These are phyloP conservation scores for Xenopus petersii DNA, from an alignment of 2,797 vertebrate species.

Conservation along the genomic window DNA sequence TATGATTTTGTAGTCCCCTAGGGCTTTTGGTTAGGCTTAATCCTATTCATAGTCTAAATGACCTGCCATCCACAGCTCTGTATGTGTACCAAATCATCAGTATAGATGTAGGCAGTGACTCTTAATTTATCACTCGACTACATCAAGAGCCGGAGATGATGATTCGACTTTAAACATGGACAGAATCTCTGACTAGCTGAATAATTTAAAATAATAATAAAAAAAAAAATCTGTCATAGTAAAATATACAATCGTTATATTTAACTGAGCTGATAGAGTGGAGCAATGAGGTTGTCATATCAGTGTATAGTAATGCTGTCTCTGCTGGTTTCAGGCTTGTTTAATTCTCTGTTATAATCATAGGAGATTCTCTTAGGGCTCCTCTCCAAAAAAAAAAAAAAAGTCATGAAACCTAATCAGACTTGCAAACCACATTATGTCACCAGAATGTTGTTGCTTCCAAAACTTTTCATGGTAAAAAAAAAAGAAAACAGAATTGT, in stretches of 20 bases:
- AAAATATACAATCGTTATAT: slow-evolving; percentile 48
- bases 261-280: slow-evolving; percentile 43
- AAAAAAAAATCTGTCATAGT: slow-evolving; percentile 45
- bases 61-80: slow-evolving; percentile 41
- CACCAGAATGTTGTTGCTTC: slow-evolving; percentile 9
- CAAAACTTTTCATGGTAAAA: slow-evolving; percentile 3
- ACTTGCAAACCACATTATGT: slow-evolving; percentile 9
- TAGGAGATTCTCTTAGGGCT: slow-evolving; percentile 28
- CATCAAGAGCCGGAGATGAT: slow-evolving; percentile 31
- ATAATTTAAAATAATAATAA: slow-evolving; percentile 44
- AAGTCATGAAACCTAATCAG: slow-evolving; percentile 25
- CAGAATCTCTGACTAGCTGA: slow-evolving; percentile 43
- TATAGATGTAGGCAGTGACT: slow-evolving; percentile 43
- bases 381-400: background rate
- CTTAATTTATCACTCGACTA: slow-evolving; percentile 43
- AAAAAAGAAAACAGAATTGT: background rate
- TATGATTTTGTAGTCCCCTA: slow-evolving; percentile 41
- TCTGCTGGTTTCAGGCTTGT: slow-evolving; percentile 23
- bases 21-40: slow-evolving; percentile 47
- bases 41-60: slow-evolving; percentile 51
- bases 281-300: slow-evolving; percentile 42
- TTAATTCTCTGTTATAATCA: slow-evolving; percentile 39
- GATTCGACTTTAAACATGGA: slow-evolving; percentile 47
- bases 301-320: slow-evolving; percentile 21
- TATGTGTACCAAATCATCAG: slow-evolving; percentile 47